These are phyloP conservation scores for Lepilemur septentrionalis DNA, from an alignment of 2,797 vertebrate genomes.

Conservation along the genomic window DNA sequence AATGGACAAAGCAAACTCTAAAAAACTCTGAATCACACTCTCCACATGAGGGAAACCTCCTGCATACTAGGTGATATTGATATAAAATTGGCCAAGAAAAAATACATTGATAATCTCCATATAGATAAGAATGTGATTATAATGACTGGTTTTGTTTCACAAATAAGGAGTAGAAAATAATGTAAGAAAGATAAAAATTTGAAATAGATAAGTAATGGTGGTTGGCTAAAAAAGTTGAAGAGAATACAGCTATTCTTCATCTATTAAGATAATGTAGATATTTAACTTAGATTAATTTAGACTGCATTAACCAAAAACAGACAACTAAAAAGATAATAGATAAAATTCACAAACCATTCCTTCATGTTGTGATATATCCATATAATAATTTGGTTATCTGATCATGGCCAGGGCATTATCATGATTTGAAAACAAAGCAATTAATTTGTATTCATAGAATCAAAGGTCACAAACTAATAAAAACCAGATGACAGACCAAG, in stretches of 20 bases:
- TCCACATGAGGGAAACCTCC: neutral
- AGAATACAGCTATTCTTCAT: neutral
- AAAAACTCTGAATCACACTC: neutral
- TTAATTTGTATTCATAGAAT: neutral
- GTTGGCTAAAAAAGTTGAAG: neutral
- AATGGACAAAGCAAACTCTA: neutral
- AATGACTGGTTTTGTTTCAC: neutral
- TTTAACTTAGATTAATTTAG: neutral
- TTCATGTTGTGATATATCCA: neutral
- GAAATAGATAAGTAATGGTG: neutral
- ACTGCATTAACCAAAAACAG: conserved; percentile 6
- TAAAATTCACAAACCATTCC: conserved; percentile 19
- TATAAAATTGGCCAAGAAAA: conserved; percentile 2
- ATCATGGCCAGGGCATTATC: neutral
- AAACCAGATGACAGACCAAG: neutral
- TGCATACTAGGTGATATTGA: neutral
- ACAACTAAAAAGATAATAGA: conserved; percentile 22
- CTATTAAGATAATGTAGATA: neutral
- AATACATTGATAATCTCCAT: neutral
- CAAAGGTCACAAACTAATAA: conserved; percentile 43
- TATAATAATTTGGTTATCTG: neutral
- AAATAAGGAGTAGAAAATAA: neutral
- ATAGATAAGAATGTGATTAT: neutral
- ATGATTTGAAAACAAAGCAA: conserved; percentile 16
- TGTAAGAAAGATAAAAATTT: neutral